These are phyloP conservation scores for Epinephelus awoara DNA, from an alignment of 2,797 vertebrate species.

Conservation along the genomic window DNA sequence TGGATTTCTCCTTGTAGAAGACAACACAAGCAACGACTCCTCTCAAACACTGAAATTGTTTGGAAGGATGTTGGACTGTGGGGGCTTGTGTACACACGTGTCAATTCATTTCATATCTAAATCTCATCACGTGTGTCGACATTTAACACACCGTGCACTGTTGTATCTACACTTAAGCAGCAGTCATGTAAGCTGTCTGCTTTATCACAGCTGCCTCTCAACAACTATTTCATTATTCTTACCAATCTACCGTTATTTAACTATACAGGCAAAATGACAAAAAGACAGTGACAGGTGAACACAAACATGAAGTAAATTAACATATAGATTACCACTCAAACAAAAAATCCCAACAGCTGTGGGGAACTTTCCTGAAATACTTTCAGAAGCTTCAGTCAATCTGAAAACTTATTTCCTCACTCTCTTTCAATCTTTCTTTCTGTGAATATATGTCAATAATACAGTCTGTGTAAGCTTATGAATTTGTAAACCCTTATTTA, in stretches of 20 bases:
- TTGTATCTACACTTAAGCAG: neutral
- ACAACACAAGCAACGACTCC: conserved; percentile 19
- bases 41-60: conserved; percentile 12
- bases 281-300: neutral
- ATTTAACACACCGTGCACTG: neutral
- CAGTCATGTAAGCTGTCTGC: neutral
- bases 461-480: too few relatives aligned
- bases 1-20: conserved; percentile 47
- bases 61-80: conserved; percentile 3
- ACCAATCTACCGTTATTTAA: neutral
- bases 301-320: neutral
- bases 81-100: neutral
- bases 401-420: too few relatives aligned
- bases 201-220: neutral
- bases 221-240: neutral
- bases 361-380: too few relatives aligned
- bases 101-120: conserved; percentile 5
- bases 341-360: too few relatives aligned
- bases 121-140: conserved; percentile 12
- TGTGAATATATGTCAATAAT: too few relatives aligned
- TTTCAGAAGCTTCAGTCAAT: too few relatives aligned
- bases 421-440: too few relatives aligned
- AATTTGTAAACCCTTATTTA: too few relatives aligned
- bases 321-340: neutral
- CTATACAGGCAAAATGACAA: neutral